Evolutionary conservation across 2,888 invertebrate genomes (phyloP), one percentile per base, ranked within the genome.

Genomic region (Cyaniris semiargus): DNA sequence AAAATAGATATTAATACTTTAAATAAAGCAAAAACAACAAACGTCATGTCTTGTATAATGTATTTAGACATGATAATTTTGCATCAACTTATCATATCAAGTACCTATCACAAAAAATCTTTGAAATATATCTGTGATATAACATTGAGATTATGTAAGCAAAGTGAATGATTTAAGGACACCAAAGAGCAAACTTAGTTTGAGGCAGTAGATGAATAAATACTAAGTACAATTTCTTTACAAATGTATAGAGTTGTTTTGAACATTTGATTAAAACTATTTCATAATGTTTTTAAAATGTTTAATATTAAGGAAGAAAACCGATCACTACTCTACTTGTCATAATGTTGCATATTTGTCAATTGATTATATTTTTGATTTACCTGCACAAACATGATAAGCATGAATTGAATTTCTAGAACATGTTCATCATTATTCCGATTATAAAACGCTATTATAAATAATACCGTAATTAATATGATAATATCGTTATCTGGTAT

Each of bases 401-500:
- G 23, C 60, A 66, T 66, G 13, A 66, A 66, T 66, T 10, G 27
- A 66, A 27, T 66, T 66, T 66, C 27, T 27, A 27, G 5, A 31
- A 66, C 4, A 4, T 27, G 15, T 31, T 66, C 27, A 66, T 15
- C 13, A 66, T 66, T 66, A 31, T 13, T 66, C 66, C 8, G 15
- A 66, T 66, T 31, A 31, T 66, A 27, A 66, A 66, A 66, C 18
- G 27, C 27, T 66, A 27, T 66, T 66, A 15, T 66, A 66, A 31
- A 66, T 66, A 66, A 66, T 66, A 15, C 15, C 5, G 27, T 66
- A 66, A 66, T 66, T 66, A 66, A 66, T 66, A 66, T 18, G 66
- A 66, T 66, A 27, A 66, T 15, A 27, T 15, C 13, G 66, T 27
- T 66, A 66, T 66, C 66, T 27, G 27, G 66, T 66, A 66, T 31